phyloP scores from a whole-genome alignment of 2,888 invertebrate genomes.

The Ypsolopha sequella region DNA sequence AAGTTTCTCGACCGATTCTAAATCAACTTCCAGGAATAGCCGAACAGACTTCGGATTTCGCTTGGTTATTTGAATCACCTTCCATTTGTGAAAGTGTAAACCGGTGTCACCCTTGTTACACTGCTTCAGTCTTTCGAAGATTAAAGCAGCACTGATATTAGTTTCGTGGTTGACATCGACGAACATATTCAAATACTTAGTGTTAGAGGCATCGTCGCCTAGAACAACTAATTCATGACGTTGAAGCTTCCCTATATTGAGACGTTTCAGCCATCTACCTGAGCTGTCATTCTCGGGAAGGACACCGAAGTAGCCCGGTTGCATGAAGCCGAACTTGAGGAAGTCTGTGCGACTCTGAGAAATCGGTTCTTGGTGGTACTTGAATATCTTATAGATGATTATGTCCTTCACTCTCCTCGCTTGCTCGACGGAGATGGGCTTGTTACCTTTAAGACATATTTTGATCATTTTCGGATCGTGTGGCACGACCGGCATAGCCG shows the following conservation, averaged over 20 bases:
- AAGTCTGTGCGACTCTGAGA: conserved; percentile 38
- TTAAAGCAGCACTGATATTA: conserved; percentile 10
- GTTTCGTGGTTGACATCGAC: conserved; percentile 6
- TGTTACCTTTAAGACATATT: conserved; percentile 37
- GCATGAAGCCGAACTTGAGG: conserved; percentile 38
- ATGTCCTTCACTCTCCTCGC: conserved; percentile 49
- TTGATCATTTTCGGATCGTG: conserved; percentile 31
- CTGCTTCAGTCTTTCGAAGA: conserved; percentile 30
- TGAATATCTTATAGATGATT: conserved; percentile 38
- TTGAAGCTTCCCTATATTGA: conserved; percentile 35
- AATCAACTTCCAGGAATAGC: conserved; percentile 28
- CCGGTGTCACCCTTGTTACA: conserved; percentile 45
- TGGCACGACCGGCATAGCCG: conserved; percentile 34
- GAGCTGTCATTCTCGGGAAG: conserved; percentile 44
- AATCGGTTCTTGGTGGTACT: conserved; percentile 27
- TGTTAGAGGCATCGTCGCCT: conserved; percentile 28
- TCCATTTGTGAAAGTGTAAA: conserved; percentile 44
- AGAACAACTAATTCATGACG: conserved; percentile 26
- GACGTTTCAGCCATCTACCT: conserved; percentile 34
- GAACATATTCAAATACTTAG: conserved; percentile 31
- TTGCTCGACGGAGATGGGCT: conserved; percentile 23
- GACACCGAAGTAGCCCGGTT: conserved; percentile 40
- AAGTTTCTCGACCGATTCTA: conserved; percentile 44
- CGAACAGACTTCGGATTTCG: not conserved
- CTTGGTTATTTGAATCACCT: conserved; percentile 7